Conservation (phyloP, 1,140 invertebrate genomes). For the Pseudoatta argentina region DNA sequence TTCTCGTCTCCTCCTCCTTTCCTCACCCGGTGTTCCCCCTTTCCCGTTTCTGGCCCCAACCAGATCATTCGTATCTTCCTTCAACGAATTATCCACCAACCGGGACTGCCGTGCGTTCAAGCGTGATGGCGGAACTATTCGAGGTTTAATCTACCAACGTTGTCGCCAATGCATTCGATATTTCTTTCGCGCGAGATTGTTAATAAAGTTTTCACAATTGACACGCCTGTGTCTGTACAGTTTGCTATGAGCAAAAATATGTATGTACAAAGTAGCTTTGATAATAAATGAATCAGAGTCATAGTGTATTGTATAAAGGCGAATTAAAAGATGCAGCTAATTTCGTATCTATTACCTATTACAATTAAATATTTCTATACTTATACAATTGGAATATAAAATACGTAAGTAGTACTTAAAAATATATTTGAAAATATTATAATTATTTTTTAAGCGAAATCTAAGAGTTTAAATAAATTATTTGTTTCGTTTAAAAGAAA, state of each 20-base stretch:
- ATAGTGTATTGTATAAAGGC: not conserved
- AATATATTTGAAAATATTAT: not conserved
- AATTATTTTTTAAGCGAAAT: not conserved
- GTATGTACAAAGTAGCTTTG: not conserved
- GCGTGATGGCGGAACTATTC: slow-evolving; percentile 81
- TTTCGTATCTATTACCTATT: not conserved
- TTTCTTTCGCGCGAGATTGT: not conserved
- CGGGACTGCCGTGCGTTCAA: slow-evolving; percentile 78
- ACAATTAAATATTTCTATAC: not conserved
- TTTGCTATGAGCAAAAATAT: not conserved
- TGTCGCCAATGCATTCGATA: slow-evolving; percentile 30
- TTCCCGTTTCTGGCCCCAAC: slow-evolving; percentile 40
- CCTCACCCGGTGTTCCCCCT: slow-evolving; percentile 51
- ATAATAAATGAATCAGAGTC: not conserved
- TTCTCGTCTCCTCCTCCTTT: slow-evolving; percentile 59
- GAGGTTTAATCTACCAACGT: slow-evolving; percentile 50
- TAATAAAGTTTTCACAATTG: not conserved
- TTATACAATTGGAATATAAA: not conserved
- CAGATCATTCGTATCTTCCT: slow-evolving; percentile 64
- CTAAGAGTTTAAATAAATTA: not conserved
- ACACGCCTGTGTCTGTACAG: not conserved
- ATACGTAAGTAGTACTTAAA: not conserved
- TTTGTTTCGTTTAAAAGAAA: not conserved
- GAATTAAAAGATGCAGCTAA: not conserved
- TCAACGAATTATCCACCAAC: slow-evolving; percentile 75